These are phyloP conservation scores for Eulithis prunata DNA, from an alignment of 2,888 invertebrate genomes.

Conservation along the genomic window DNA sequence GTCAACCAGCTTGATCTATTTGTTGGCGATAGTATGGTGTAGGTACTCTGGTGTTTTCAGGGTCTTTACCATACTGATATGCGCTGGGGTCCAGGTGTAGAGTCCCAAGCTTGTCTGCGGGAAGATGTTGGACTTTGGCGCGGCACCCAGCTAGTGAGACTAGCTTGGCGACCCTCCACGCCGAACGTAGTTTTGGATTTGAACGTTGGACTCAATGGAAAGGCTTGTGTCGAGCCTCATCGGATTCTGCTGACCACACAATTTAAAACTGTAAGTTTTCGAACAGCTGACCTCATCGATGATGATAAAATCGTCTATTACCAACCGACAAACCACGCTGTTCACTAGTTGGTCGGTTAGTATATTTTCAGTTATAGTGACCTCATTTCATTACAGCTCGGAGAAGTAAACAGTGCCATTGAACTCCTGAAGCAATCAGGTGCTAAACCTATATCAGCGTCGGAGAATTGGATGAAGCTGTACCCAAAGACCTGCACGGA, in stretches of 20 bases:
- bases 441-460: slow-evolving; percentile 56
- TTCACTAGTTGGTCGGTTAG: no score
- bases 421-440: slow-evolving; percentile 66
- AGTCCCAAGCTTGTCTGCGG: slow-evolving; percentile 64
- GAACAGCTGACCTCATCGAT: not conserved
- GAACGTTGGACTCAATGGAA: slow-evolving; percentile 43
- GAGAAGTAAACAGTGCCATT: slow-evolving; percentile 65
- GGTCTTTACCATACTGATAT: slow-evolving; percentile 79
- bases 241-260: slow-evolving; percentile 50
- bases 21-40: no score
- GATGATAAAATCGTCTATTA: no score
- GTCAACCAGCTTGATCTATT: no score
- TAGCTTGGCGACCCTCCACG: slow-evolving; percentile 66
- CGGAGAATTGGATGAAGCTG: slow-evolving; percentile 61
- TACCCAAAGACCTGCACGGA: slow-evolving; percentile 70
- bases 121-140: slow-evolving; percentile 85
- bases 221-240: slow-evolving; percentile 49
- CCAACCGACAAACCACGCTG: no score
- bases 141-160: slow-evolving; percentile 71
- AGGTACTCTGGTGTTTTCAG: slow-evolving; percentile 50
- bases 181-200: slow-evolving; percentile 61
- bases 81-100: slow-evolving; percentile 84
- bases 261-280: slow-evolving; percentile 46
- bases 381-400: slow-evolving; percentile 49
- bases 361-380: no score